Percentiles rank a stretch among this genome's conserved stretches.
Evolutionary conservation across 2,888 invertebrate genomes (phyloP).

Genomic region (Eupeodes luniger): DNA sequence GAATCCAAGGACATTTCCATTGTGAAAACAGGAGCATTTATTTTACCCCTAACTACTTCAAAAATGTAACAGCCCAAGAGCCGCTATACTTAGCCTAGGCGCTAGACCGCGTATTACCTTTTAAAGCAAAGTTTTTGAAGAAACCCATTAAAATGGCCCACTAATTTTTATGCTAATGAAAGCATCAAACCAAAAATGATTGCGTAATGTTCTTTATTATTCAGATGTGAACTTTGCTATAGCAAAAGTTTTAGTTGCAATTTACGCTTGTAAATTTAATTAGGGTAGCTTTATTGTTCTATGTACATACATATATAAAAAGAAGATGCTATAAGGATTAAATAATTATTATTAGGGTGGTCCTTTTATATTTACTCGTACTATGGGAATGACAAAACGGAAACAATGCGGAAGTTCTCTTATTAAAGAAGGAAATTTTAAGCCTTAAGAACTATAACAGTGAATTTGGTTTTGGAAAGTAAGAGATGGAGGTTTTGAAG

Average conservation of each 20-base stretch:
- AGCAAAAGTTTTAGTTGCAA: slow-evolving; percentile 46
- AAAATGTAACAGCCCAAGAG: background rate
- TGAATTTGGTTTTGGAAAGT: background rate
- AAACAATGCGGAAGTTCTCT: background rate
- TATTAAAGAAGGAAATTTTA: background rate
- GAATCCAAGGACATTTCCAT: background rate
- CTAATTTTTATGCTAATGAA: slow-evolving; percentile 43
- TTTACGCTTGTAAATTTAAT: slow-evolving; percentile 40
- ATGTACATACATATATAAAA: too few species aligned
- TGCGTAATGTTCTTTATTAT: slow-evolving; percentile 21
- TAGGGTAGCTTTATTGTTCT: slow-evolving; percentile 9
- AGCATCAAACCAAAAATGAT: slow-evolving; percentile 46
- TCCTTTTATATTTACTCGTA: background rate
- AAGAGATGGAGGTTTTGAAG: background rate
- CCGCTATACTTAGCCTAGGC: background rate
- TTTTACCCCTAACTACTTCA: too few species aligned
- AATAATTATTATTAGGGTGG: background rate
- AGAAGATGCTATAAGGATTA: background rate
- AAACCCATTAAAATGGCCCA: slow-evolving; percentile 23
- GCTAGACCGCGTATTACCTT: background rate
- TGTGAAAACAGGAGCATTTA: background rate
- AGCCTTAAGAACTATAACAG: background rate
- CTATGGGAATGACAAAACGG: too few species aligned
- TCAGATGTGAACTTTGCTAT: slow-evolving; percentile 35
- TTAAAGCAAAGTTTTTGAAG: background rate